Evolutionary conservation across 2,888 invertebrate genomes (phyloP).

Genomic region (Rambutsinella grinnellia): DNA sequence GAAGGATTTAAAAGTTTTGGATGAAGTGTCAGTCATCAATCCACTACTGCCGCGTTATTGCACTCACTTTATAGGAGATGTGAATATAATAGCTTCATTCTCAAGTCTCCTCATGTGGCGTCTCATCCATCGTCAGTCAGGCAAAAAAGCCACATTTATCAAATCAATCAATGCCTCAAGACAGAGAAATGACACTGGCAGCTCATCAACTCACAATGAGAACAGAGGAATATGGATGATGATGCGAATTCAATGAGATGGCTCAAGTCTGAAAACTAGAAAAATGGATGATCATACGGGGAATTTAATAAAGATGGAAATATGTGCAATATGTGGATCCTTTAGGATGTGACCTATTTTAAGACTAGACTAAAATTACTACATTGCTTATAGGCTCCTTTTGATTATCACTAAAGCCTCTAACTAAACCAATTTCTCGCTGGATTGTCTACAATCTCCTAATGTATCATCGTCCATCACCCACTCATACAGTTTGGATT

Average conservation of each 20-base stretch:
- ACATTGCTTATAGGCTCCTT: too few relatives aligned
- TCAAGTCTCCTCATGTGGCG: neutral
- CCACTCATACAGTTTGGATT: neutral
- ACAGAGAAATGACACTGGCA: constrained; percentile 31
- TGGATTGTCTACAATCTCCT: constrained; percentile 3
- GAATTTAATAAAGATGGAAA: too few relatives aligned
- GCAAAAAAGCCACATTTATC: constrained; percentile 25
- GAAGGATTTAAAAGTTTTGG: neutral
- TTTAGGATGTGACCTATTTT: too few relatives aligned
- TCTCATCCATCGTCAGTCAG: neutral
- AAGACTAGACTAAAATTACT: too few relatives aligned
- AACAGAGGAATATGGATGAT: too few relatives aligned
- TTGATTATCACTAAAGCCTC: too few relatives aligned
- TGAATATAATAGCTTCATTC: neutral
- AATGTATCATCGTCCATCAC: constrained; percentile 37
- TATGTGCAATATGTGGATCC: too few relatives aligned
- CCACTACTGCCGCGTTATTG: neutral
- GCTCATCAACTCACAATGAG: constrained; percentile 9
- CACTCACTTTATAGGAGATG: neutral
- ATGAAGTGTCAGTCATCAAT: constrained; percentile 1
- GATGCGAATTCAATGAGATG: neutral
- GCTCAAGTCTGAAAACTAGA: neutral
- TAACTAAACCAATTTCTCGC: neutral
- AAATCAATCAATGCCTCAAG: constrained; percentile 28
- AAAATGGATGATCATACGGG: neutral